Percentiles rank a stretch among this genome's conserved stretches.
Conservation (phyloP, 2,888 invertebrate genomes). For the Uropetala carovei region DNA sequence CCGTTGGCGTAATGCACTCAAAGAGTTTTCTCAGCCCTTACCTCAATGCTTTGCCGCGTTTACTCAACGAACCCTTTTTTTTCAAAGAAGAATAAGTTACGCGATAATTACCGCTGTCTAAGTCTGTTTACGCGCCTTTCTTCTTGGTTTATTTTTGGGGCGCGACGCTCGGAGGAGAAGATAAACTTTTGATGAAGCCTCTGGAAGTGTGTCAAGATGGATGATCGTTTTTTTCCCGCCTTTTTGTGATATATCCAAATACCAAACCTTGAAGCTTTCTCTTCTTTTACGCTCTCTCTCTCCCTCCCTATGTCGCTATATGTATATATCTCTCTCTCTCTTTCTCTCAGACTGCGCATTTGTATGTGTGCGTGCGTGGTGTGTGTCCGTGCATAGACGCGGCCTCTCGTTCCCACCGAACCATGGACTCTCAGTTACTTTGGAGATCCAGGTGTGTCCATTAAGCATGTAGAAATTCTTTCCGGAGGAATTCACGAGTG, state of each 20-base stretch:
- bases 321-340: neutral
- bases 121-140: no score
- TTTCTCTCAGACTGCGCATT: neutral
- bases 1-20: no score
- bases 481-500: neutral
- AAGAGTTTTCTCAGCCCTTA: no score
- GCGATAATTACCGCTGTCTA: no score
- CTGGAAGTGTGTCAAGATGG: no score
- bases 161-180: no score
- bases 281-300: neutral
- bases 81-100: no score
- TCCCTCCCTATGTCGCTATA: neutral
- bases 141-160: no score
- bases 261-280: neutral
- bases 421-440: slow-evolving; percentile 29
- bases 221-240: neutral
- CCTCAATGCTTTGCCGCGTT: no score
- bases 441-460: slow-evolving; percentile 27
- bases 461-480: neutral
- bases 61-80: no score
- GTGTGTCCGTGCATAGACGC: neutral
- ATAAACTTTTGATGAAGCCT: no score
- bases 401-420: slow-evolving; percentile 5
- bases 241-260: neutral
- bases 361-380: neutral